phyloP scores from a whole-genome alignment of 2,888 invertebrate species.

The Drosophila merina region DNA sequence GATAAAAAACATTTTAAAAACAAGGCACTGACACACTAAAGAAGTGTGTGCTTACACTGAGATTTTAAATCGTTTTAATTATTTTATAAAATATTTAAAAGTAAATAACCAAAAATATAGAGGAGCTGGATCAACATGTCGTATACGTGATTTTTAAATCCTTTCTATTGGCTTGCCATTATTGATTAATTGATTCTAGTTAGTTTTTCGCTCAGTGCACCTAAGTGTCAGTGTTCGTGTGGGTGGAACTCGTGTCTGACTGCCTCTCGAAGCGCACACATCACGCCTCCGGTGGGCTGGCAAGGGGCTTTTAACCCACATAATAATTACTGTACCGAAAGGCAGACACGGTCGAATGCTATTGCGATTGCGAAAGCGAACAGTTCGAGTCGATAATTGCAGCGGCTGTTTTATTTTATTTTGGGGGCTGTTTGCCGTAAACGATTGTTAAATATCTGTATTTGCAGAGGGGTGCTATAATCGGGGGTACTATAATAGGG shows the following conservation, averaged over 20 bases:
- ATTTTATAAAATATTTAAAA: too few species aligned
- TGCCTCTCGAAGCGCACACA: constrained; percentile 48
- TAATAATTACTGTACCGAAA: constrained; percentile 67
- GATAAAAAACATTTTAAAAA: constrained; percentile 59
- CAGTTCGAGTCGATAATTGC: constrained; percentile 67
- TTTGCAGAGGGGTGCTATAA: constrained; percentile 42
- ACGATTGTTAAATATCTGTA: constrained; percentile 70
- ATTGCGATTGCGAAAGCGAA: constrained; percentile 29
- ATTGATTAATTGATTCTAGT: background rate
- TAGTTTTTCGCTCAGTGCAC: constrained; percentile 2
- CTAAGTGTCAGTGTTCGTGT: constrained; percentile 17
- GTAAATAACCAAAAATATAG: too few species aligned
- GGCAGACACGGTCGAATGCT: constrained; percentile 51
- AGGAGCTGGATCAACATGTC: background rate
- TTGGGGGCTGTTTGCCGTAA: constrained; percentile 32
- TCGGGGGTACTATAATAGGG: constrained; percentile 58
- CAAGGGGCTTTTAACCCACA: constrained; percentile 67
- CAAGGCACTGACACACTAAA: constrained; percentile 28
- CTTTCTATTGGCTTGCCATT: too few species aligned
- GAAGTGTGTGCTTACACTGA: constrained; percentile 8
- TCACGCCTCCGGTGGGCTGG: constrained; percentile 52
- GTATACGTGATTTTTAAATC: background rate
- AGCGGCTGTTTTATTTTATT: constrained; percentile 15
- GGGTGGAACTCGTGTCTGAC: constrained; percentile 33
- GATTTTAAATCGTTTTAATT: too few species aligned